Evolutionary conservation across 2,888 invertebrate genomes (phyloP), one percentile per base, ranked within the genome.

Genomic region (Drosophila aldrichi): DNA sequence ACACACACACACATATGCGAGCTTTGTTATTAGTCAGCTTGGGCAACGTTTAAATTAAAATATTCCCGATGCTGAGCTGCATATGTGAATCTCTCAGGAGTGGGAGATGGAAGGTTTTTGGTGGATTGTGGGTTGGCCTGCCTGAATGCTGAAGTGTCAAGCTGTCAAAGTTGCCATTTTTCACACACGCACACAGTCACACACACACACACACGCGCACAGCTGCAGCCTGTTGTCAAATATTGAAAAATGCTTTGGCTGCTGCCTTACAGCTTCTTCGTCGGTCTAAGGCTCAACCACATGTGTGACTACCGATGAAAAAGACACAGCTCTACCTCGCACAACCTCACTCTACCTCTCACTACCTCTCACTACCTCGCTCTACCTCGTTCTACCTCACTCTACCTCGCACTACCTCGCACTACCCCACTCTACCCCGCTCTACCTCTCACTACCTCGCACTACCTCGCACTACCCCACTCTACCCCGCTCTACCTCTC

Each of bases 81-180:
- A 77, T 69, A 73, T 75, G 68, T 69, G 79, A 69, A 51, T 55
- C 61, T 22, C 25, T 63, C 3, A n/a, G 38, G 61, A 43, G 12
- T 55, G 40, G 14, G 43, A 46, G 29, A 20, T 20, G 57, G 34
- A 9, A 43, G 38, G 64, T 43, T 57, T 52, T n/a, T 46, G 70
- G 56, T n/a, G 49, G 54, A 58, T 14, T 65, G 70, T 48, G 44
- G 56, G 63, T 38, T 64, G 62, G 52, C 56, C 32, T 56, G 74
- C 60, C 74, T 48, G 29, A 72, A 64, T 72, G 72, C 81, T 76
- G 58, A 72, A 82, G 78, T 84, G 84, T 84, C 89, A 90, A 90
- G 82, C 89, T 90, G 89, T 89, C 89, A 89, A 89, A 89, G 75
- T 78, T 79, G 79, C 84, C 79, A 89, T 89, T 89, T 88, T 81